Conservation (phyloP, 2,113 vertebrate species). For the Mormyrus lacerda region DNA sequence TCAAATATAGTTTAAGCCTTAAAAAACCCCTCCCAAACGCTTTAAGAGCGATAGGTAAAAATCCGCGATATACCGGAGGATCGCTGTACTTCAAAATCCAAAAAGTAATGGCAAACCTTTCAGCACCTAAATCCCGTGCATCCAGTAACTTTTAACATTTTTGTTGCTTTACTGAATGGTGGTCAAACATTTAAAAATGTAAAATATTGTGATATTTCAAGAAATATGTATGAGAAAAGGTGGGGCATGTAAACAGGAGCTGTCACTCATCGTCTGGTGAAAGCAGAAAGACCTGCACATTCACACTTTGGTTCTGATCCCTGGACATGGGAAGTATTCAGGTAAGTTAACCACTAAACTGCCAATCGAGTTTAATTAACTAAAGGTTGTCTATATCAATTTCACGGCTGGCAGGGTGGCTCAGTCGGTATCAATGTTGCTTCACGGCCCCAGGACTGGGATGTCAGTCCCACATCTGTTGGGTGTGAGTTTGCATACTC, state of each 20-base stretch:
- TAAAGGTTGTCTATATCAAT: not conserved
- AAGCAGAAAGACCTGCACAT: not conserved
- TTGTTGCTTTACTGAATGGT: not conserved
- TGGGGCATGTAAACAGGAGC: not conserved
- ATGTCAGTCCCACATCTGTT: not conserved
- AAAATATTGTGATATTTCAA: not conserved
- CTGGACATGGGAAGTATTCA: not conserved
- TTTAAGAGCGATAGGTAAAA: no score
- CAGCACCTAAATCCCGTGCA: not conserved
- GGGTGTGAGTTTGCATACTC: not conserved
- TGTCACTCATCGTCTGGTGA: not conserved
- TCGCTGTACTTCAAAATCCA: not conserved
- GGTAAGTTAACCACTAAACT: not conserved
- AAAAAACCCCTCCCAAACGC: no score
- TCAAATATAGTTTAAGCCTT: no score
- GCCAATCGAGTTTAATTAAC: not conserved
- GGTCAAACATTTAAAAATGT: not conserved
- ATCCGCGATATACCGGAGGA: no score
- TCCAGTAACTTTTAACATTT: not conserved
- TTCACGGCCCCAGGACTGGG: not conserved
- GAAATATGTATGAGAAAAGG: not conserved
- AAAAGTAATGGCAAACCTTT: not conserved
- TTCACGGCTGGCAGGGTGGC: not conserved
- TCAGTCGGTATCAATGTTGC: not conserved
- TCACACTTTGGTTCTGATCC: not conserved